Evolutionary conservation across 2,888 invertebrate species (phyloP), one percentile per base, ranked within the genome.

Genomic region (Hirtodrosophila duncani): DNA sequence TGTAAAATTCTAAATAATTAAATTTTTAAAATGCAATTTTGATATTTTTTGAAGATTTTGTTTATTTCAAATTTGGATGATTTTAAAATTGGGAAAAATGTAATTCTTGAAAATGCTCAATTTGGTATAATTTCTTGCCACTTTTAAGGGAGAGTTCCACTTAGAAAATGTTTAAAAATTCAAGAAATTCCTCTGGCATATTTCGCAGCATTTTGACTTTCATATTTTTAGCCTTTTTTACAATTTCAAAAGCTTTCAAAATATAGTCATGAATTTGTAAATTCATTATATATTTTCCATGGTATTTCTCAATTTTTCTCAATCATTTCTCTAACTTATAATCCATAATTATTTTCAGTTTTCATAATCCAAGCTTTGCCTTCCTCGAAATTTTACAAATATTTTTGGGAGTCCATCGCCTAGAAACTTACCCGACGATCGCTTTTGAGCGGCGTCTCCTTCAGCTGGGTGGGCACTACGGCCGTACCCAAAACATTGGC

Each of bases 361-460:
- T 41, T 18, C 21, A 3, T 36, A 43, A 43, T 43, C 43, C 43
- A 34, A 34, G 7, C 7, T 3, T 39, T 8, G 7, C 1, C 14
- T 17, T 1, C 6, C 6, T 8, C 2, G 10, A n/a, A 11, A 10
- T 6, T 26, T 34, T n/a, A 10, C 3, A 29, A 29, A 29, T 5
- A 11, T 6, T n/a, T 18, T 7, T 16, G n/a, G 1, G 17, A 26
- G 3, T 3, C 26, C 29, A 10, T 26, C 8, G 9, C 3, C 3
- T 29, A 38, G 56, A 63, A 64, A 87, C 86, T 84, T 85, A 86
- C 86, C 83, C 86, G 83, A 75, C 86, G 86, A 81, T 86, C 86
- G 64, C 85, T 86, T 65, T 87, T 86, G 16, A 83, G 69, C 29
- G 86, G 84, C 43, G 81, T 69, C 66, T 81, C 83, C 77, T 82